Evolutionary conservation across 2,888 invertebrate species (phyloP), one percentile per base, ranked within the genome.

Genomic region (Agonopterix arenella): DNA sequence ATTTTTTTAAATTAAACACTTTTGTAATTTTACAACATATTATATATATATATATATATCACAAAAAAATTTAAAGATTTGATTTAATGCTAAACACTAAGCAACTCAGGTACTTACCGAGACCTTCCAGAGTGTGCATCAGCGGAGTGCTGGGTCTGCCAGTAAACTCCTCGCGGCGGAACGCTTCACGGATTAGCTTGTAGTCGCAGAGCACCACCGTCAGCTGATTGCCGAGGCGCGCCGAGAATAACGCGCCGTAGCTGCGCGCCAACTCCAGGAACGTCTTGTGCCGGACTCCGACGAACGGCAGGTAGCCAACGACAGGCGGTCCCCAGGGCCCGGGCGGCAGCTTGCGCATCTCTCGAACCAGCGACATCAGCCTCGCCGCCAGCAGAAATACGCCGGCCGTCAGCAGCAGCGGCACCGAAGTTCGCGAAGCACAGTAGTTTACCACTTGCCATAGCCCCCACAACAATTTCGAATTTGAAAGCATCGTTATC

Each of bases 261-360:
- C 91, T 92, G 57, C 93, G 91, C 43, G 95, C 93, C 66, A 97
- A 84, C 65, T 94, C 92, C 69, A 93, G 91, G 83, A 95, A 95
- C 51, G 93, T 93, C 49, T 95, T 91, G 81, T 97, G 96, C 46
- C 94, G 92, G 42, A 92, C 91, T 61, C 93, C 94, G 67, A 97
- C 90, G 79, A 95, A 96, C 2, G 95, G 94, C 58, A 97, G 84
- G 71, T 94, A 96, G 54, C 97, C 97, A 51, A 96, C 90, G 48
- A 97, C 88, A 13, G 97, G 97, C 4, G 95, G 85, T 2, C 97
- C 96, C 94, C 95, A 95, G 2, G 97, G 97, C 2, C 97, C 97
- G 0, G 97, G 97, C 0, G 97, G 97, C 60, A 96, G 83, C 58
- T 90, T 78, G 55, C 79, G 78, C 57, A 77, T 62, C 61, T 84